Conservation (phyloP, 2,797 vertebrate species). For the Zenarchopterus dispar region DNA sequence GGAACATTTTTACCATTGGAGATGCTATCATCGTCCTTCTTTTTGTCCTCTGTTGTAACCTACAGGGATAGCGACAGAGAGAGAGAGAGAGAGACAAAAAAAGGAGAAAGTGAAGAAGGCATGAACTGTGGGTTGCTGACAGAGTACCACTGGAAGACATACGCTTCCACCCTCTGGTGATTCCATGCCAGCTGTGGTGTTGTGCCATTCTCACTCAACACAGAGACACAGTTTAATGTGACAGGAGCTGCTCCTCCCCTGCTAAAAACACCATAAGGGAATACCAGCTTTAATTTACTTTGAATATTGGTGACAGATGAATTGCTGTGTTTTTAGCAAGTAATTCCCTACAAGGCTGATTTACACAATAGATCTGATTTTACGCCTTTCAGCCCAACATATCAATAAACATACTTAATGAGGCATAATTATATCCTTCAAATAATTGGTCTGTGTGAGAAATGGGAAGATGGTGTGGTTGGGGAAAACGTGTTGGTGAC, state of each 20-base stretch:
- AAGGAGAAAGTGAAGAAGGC: slow-evolving; percentile 35
- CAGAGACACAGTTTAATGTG: slow-evolving; percentile 67
- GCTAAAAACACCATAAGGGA: slow-evolving; percentile 63
- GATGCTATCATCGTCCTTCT: slow-evolving; percentile 63
- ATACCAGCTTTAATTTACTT: slow-evolving; percentile 66
- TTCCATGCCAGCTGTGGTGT: slow-evolving; percentile 71
- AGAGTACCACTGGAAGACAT: slow-evolving; percentile 58
- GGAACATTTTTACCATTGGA: slow-evolving; percentile 70
- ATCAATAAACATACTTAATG: slow-evolving; percentile 43
- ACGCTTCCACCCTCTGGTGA: slow-evolving; percentile 64
- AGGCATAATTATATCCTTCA: slow-evolving; percentile 37
- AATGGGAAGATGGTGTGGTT: not conserved
- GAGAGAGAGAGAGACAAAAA: slow-evolving; percentile 25
- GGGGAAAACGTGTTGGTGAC: slow-evolving; percentile 5
- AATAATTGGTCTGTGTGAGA: not conserved
- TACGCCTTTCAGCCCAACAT: slow-evolving; percentile 34
- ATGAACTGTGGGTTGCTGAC: slow-evolving; percentile 56
- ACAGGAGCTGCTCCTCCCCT: slow-evolving; percentile 64
- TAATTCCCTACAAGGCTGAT: slow-evolving; percentile 42
- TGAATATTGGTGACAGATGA: slow-evolving; percentile 53
- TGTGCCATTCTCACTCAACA: slow-evolving; percentile 51
- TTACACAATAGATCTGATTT: slow-evolving; percentile 49
- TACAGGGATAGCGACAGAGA: slow-evolving; percentile 60
- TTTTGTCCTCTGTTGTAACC: slow-evolving; percentile 79
- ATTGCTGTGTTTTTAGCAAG: slow-evolving; percentile 54